Conservation (phyloP, 2,888 invertebrate species). For the Leistus spinibarbis region DNA sequence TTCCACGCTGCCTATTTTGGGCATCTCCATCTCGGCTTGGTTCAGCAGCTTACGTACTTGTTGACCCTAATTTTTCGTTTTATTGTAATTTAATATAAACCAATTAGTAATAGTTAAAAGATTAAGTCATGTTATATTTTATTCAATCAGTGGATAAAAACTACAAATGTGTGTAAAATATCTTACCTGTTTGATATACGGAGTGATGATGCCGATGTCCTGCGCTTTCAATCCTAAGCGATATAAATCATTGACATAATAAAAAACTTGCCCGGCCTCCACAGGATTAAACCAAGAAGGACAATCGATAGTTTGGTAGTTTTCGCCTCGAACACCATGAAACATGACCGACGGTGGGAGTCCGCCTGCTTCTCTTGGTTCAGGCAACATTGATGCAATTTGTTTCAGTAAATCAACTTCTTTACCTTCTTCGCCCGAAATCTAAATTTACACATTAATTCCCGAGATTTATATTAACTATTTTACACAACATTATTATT, state of each 20-base stretch:
- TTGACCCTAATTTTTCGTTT: constrained; percentile 59
- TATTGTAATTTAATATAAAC: background rate
- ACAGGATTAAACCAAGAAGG: constrained; percentile 90
- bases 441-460: constrained; percentile 43
- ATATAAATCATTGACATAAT: constrained; percentile 70
- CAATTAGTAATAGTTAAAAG: background rate
- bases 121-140: background rate
- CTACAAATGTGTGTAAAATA: background rate
- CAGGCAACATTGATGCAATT: constrained; percentile 50
- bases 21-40: constrained; percentile 60
- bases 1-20: constrained; percentile 82
- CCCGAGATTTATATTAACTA: background rate
- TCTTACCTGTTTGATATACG: constrained; percentile 87
- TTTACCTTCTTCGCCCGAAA: constrained; percentile 50
- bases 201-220: constrained; percentile 90
- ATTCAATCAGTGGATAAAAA: background rate
- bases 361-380: constrained; percentile 40
- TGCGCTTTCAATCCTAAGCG: constrained; percentile 66
- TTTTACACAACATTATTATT: background rate
- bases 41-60: constrained; percentile 65
- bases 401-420: constrained; percentile 52
- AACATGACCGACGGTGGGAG: constrained; percentile 67
- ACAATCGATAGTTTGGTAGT: constrained; percentile 74
- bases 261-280: constrained; percentile 72
- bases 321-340: constrained; percentile 72